A percentile compares a stretch with the other conserved stretches of the same genome.
phyloP scores from a whole-genome alignment of 2,113 vertebrate genomes.

The Psittacula cyanocephala region DNA sequence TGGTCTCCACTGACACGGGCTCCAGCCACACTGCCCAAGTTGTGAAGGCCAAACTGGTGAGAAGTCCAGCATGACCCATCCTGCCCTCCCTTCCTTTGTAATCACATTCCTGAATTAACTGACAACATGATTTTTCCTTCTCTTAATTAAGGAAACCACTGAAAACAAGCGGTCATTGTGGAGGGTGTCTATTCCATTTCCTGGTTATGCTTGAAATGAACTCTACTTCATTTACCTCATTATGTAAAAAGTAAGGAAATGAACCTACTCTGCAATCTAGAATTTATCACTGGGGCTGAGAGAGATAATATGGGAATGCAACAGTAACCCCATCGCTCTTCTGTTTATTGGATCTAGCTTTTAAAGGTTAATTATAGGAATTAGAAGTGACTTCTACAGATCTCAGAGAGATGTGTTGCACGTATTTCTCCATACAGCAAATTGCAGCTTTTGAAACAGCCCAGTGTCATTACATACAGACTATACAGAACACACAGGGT shows the following conservation, averaged over 20 bases:
- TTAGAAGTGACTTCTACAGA: background rate
- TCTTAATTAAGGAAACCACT: background rate
- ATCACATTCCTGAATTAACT: background rate
- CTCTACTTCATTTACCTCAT: conserved; percentile 3
- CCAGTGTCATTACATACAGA: background rate
- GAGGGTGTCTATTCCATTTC: background rate
- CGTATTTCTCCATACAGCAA: background rate
- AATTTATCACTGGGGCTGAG: background rate
- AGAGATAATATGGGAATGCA: background rate
- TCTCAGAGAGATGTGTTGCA: background rate
- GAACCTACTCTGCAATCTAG: background rate
- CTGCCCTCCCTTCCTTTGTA: background rate
- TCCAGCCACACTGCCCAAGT: background rate
- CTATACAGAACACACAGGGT: background rate
- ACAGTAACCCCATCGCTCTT: background rate
- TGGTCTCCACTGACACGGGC: background rate
- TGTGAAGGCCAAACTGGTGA: background rate
- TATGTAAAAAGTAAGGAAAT: conserved; percentile 1
- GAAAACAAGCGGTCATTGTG: background rate
- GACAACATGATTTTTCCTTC: background rate
- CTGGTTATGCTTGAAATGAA: background rate
- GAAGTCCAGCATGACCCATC: background rate
- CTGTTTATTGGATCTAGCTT: background rate
- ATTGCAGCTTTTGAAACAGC: background rate
- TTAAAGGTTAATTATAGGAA: background rate